Evolutionary conservation across 2,888 invertebrate species (phyloP), one percentile per base, ranked within the genome.

Genomic region (Pemphredon lugubris): DNA sequence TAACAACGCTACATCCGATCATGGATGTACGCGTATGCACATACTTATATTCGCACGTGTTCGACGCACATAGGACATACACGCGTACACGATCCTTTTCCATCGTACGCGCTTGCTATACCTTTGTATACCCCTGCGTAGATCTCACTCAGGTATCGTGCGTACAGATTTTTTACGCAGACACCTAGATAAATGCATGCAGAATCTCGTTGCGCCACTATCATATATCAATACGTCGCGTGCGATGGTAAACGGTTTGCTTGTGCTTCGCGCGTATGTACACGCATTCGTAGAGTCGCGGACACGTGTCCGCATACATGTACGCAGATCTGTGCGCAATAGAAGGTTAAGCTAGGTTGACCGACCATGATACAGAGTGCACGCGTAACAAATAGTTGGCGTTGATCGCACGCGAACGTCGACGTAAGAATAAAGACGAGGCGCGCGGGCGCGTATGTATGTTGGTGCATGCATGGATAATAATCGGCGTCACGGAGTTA

Each of bases 401-500:
- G 45, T 47, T 40, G 70, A 53, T 44, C 44, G 61, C 55, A 57
- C 37, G 50, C 37, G 50, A 42, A 34, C 34, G 42, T 32, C 23
- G 23, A 39, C n/a, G 34, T 44, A 61, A 32, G 58, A 57, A 47
- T 32, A 54, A 54, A 42, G 53, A 58, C 63, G 48, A 18, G 47
- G 30, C 55, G 53, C 55, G 57, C 21, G 32, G n/a, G n/a, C n/a
- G 7, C 30, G n/a, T 26, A 32, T 40, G 58, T 45, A 50, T 53
- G 20, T 44, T 21, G 45, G 42, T 44, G 44, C 53, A 42, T 34
- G 60, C 51, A 45, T 44, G 44, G 40, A 51, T 68, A 75, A 81
- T 81, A 81, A 77, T 71, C 70, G 55, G 55, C 64, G 71, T 51
- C 67, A 64, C 64, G 51, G 39, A 50, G 75, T 81, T 79, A 79